phyloP scores from a whole-genome alignment of 2,888 invertebrate species.

The Diadegma fenestrale region DNA sequence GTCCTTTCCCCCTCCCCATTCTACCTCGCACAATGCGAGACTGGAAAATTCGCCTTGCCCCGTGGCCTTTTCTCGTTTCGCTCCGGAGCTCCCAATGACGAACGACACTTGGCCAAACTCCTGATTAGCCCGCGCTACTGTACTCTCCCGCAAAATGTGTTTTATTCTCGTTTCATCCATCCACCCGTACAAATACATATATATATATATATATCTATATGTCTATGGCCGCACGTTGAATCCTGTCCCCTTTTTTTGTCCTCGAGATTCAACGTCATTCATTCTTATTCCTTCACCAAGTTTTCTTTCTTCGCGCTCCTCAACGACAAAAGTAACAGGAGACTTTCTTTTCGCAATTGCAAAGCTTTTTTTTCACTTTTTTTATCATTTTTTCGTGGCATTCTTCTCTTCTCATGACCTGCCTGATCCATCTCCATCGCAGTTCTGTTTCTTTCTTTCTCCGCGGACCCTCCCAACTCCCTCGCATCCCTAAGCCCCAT shows the following conservation, averaged over 20 bases:
- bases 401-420: background rate
- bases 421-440: background rate
- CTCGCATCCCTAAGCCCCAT: background rate
- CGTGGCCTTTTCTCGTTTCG: constrained; percentile 10
- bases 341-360: constrained; percentile 38
- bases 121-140: constrained; percentile 63
- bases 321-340: constrained; percentile 42
- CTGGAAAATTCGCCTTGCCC: constrained; percentile 49
- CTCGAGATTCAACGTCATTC: constrained; percentile 27
- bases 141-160: background rate
- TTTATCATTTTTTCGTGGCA: constrained; percentile 13
- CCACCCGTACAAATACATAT: background rate
- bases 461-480: background rate
- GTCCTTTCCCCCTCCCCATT: constrained; percentile 14
- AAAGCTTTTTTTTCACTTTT: constrained; percentile 34
- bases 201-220: too few relatives aligned
- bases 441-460: background rate
- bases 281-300: background rate
- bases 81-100: constrained; percentile 63
- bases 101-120: constrained; percentile 67
- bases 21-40: constrained; percentile 35
- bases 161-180: constrained; percentile 21
- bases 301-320: constrained; percentile 17
- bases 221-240: too few relatives aligned
- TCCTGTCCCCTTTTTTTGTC: constrained; percentile 9